These are phyloP conservation scores for Pterophyllum scalare DNA, from an alignment of 2,113 vertebrate genomes.

Conservation along the genomic window DNA sequence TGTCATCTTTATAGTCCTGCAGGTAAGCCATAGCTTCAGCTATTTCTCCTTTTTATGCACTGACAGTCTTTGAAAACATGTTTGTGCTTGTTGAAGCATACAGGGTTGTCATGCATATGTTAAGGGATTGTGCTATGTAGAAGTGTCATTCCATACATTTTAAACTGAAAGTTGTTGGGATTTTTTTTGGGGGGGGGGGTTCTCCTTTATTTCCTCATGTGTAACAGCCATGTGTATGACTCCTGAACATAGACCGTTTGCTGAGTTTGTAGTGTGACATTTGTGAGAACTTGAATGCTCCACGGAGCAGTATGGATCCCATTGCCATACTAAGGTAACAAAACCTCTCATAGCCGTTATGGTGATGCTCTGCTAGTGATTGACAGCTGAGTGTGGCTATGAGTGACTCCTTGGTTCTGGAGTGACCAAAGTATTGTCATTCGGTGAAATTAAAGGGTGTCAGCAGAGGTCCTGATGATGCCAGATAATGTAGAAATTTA, in stretches of 20 bases:
- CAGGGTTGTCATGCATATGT: background rate
- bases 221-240: constrained; percentile 8
- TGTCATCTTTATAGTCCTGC: constrained; percentile 36
- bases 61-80: constrained; percentile 30
- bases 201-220: background rate
- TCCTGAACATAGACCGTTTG: constrained; percentile 4
- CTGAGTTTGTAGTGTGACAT: background rate
- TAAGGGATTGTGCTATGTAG: constrained; percentile 59
- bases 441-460: background rate
- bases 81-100: constrained; percentile 14
- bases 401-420: background rate
- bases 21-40: constrained; percentile 47
- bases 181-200: no score
- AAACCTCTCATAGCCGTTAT: background rate
- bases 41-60: constrained; percentile 24
- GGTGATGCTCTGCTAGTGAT: background rate
- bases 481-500: constrained; percentile 18
- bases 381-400: background rate
- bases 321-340: background rate
- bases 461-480: background rate
- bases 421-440: constrained; percentile 6
- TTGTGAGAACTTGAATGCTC: constrained; percentile 28
- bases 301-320: background rate
- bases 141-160: constrained; percentile 59
- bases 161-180: background rate